phyloP scores from a whole-genome alignment of 2,797 vertebrate genomes.

The Margarornis squamiger region DNA sequence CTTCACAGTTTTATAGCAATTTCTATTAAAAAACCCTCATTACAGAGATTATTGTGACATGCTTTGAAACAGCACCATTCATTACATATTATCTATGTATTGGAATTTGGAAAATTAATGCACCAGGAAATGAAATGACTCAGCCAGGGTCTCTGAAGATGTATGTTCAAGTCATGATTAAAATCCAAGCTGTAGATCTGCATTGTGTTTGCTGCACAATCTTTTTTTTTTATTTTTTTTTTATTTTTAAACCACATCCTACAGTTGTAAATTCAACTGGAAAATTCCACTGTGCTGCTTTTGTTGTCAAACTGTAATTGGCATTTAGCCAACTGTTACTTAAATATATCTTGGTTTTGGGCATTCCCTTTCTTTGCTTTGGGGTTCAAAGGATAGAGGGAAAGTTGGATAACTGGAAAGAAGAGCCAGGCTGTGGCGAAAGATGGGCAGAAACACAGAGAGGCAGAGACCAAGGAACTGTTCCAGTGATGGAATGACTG shows the following conservation, averaged over 20 bases:
- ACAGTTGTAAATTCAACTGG: background rate
- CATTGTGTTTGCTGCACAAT: background rate
- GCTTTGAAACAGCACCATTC: slow-evolving; percentile 21
- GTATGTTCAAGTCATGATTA: slow-evolving; percentile 7
- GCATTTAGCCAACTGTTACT: background rate
- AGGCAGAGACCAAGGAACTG: background rate
- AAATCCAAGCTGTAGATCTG: background rate
- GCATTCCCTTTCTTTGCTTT: background rate
- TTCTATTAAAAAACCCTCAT: slow-evolving; percentile 14
- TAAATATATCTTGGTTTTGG: background rate
- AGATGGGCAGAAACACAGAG: background rate
- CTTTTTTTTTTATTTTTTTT: background rate
- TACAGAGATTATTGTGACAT: slow-evolving; percentile 17
- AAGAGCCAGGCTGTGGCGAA: background rate
- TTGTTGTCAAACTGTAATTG: background rate
- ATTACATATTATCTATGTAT: slow-evolving; percentile 14
- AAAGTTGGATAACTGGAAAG: background rate
- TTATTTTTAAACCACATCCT: background rate
- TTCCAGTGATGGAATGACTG: background rate
- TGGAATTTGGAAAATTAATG: slow-evolving; percentile 29
- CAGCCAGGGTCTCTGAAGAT: background rate
- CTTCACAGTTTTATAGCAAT: background rate
- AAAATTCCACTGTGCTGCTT: background rate
- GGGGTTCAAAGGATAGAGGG: background rate
- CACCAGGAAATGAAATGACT: slow-evolving; percentile 32